Conservation (phyloP, 64 coral and sea anemone genomes). For the Pachyseris speciosa region DNA sequence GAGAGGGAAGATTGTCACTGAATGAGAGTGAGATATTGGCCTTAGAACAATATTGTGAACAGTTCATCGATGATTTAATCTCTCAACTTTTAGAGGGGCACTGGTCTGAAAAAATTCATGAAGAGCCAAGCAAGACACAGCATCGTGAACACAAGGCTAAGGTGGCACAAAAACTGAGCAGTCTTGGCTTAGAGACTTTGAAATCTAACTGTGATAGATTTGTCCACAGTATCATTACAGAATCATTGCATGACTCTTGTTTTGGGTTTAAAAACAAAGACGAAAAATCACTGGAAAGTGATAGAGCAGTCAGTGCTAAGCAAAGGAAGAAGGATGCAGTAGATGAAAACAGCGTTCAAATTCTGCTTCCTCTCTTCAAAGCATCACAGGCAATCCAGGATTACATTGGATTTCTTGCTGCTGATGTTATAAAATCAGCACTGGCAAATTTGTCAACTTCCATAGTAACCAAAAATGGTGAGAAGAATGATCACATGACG, state of each 20-base stretch:
- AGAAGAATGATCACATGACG: conserved; percentile 2
- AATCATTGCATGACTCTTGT: conserved; percentile 61
- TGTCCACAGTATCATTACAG: conserved; percentile 67
- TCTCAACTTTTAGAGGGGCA: conserved; percentile 30
- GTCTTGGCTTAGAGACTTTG: conserved; percentile 29
- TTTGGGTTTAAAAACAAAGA: not conserved
- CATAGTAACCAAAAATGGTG: conserved; percentile 28
- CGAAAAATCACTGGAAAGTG: not conserved
- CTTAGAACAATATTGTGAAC: conserved; percentile 83
- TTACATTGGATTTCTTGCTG: conserved; percentile 81
- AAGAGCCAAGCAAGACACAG: conserved; percentile 1
- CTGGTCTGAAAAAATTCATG: conserved; percentile 37
- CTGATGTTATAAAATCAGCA: conserved; percentile 83
- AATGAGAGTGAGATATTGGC: conserved; percentile 72
- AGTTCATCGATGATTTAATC: conserved; percentile 65
- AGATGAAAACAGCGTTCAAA: conserved; percentile 35
- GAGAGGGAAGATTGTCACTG: conserved; percentile 61
- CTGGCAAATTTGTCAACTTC: conserved; percentile 61
- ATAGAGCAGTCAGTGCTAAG: not conserved
- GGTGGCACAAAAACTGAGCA: conserved; percentile 47
- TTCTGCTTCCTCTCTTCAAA: conserved; percentile 66
- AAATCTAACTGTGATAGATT: conserved; percentile 73
- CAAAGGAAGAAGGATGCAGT: not conserved
- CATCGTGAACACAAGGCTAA: conserved; percentile 23
- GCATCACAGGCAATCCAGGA: conserved; percentile 74